Evolutionary conservation across 2,113 vertebrate species (phyloP).

Genomic region (Fulmarus glacialis): DNA sequence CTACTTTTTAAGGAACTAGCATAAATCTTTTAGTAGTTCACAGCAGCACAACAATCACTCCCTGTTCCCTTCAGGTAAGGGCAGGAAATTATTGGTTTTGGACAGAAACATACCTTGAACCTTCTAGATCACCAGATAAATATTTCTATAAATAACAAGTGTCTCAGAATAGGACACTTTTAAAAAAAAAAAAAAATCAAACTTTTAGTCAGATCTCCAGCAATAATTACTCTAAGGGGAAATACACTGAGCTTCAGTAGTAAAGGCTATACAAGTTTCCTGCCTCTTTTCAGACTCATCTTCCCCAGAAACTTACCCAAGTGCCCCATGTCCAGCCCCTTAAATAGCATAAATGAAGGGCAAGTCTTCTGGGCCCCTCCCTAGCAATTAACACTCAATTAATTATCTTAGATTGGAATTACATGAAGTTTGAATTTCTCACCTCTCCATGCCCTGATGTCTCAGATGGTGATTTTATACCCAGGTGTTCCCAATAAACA

Average conservation of each 20-base stretch:
- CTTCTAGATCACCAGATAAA: neutral
- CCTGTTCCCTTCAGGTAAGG: neutral
- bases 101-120: neutral
- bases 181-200: neutral
- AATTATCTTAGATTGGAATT: neutral
- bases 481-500: neutral
- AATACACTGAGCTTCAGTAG: neutral
- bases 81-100: neutral
- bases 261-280: neutral
- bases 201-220: neutral
- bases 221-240: neutral
- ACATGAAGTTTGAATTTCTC: neutral
- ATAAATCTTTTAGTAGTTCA: neutral
- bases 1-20: neutral
- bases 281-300: neutral
- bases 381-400: neutral
- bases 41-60: neutral
- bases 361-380: neutral
- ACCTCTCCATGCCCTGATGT: neutral
- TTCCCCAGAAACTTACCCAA: neutral
- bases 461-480: neutral
- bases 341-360: neutral
- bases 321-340: neutral
- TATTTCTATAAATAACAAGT: neutral
- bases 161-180: neutral